These are phyloP conservation scores for Nomada ferruginata DNA, from an alignment of 2,888 invertebrate species.

Conservation along the genomic window DNA sequence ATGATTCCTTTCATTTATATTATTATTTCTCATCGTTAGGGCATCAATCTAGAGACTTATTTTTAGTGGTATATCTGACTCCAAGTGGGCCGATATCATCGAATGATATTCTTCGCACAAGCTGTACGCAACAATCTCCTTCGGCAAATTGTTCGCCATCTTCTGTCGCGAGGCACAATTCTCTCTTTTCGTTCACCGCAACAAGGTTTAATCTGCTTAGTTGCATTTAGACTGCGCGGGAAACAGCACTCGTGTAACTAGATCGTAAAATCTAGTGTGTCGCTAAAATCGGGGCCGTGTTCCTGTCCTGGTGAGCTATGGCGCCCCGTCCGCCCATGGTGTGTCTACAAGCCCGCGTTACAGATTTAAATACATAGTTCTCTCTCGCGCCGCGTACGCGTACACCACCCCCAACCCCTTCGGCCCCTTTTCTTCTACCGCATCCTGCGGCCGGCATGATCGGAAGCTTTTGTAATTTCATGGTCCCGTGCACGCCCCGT, in stretches of 20 bases:
- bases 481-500: conserved; percentile 43
- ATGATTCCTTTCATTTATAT: too few species aligned
- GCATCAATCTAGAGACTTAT: too few species aligned
- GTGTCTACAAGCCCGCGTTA: conserved; percentile 68
- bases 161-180: conserved; percentile 61
- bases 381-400: conserved; percentile 45
- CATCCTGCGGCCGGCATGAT: conserved; percentile 12
- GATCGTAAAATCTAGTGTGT: conserved; percentile 74
- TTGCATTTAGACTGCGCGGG: conserved; percentile 75
- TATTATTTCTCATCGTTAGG: too few species aligned
- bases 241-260: conserved; percentile 74
- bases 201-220: conserved; percentile 78
- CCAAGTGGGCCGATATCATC: too few species aligned
- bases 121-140: conserved; percentile 27
- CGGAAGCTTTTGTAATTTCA: conserved; percentile 60
- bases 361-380: conserved; percentile 70
- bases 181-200: conserved; percentile 71
- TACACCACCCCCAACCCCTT: conserved; percentile 19
- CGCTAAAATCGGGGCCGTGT: conserved; percentile 75
- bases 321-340: conserved; percentile 67
- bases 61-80: too few species aligned
- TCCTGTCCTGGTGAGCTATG: conserved; percentile 72
- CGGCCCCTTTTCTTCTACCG: background rate
- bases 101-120: too few species aligned
- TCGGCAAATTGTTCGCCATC: conserved; percentile 61